Percentiles rank a stretch among this genome's conserved stretches.
These are phyloP conservation scores for Agrochola lychnidis DNA, from an alignment of 2,888 invertebrate genomes.

Conservation along the genomic window DNA sequence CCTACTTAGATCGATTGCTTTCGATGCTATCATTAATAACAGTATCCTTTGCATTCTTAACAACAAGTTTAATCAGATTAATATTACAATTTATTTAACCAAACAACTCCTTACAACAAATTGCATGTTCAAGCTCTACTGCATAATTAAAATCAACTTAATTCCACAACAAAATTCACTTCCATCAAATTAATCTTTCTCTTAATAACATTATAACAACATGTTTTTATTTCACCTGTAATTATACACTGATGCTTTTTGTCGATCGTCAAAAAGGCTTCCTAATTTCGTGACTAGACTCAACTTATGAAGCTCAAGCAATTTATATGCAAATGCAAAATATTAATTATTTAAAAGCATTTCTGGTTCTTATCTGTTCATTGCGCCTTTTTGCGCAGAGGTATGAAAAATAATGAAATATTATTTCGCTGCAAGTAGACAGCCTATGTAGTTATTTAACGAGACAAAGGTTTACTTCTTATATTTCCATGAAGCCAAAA, in stretches of 20 bases:
- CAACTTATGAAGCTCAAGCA: slow-evolving; percentile 48
- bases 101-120: slow-evolving; percentile 44
- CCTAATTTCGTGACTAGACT: slow-evolving; percentile 65
- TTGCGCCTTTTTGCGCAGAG: slow-evolving; percentile 29
- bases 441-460: background rate
- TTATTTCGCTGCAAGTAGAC: slow-evolving; percentile 5
- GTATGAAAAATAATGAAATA: slow-evolving; percentile 16
- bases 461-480: background rate
- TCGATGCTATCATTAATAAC: background rate
- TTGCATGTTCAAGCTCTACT: slow-evolving; percentile 36
- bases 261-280: slow-evolving; percentile 54
- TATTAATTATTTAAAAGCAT: slow-evolving; percentile 60
- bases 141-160: slow-evolving; percentile 44
- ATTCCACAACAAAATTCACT: slow-evolving; percentile 28
- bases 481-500: background rate
- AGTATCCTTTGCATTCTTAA: background rate
- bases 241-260: slow-evolving; percentile 56
- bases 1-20: background rate
- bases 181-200: slow-evolving; percentile 50
- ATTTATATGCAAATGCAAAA: slow-evolving; percentile 66
- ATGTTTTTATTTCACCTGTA: slow-evolving; percentile 58
- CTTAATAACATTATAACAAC: slow-evolving; percentile 58
- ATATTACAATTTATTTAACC: slow-evolving; percentile 17
- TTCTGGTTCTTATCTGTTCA: slow-evolving; percentile 58
- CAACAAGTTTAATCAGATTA: slow-evolving; percentile 21